Percentiles rank a stretch among this genome's conserved stretches.
Conservation (phyloP, 2,888 invertebrate species). For the Ectemnius lituratus region DNA sequence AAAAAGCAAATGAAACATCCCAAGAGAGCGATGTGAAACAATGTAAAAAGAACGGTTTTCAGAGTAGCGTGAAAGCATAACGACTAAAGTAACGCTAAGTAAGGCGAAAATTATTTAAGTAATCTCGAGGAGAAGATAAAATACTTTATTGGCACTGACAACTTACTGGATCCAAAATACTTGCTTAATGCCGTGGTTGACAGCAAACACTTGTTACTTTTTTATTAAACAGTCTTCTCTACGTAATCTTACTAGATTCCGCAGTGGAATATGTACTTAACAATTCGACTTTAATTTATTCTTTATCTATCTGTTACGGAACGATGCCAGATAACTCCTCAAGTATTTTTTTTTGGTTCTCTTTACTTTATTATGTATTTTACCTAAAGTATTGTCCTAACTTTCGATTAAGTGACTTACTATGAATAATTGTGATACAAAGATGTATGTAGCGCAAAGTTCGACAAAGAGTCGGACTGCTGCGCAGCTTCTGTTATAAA, state of each 20-base stretch:
- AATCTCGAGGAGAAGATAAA: slow-evolving; percentile 33
- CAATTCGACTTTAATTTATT: slow-evolving; percentile 44
- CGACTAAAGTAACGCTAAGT: slow-evolving; percentile 31
- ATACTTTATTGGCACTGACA: slow-evolving; percentile 52
- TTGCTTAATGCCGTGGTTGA: slow-evolving; percentile 23
- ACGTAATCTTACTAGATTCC: slow-evolving; percentile 21
- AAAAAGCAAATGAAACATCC: slow-evolving; percentile 27
- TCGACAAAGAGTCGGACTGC: slow-evolving; percentile 23
- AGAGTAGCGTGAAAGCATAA: slow-evolving; percentile 56
- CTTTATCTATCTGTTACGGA: slow-evolving; percentile 37
- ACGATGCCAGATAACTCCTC: slow-evolving; percentile 35
- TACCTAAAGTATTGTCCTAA: slow-evolving; percentile 66
- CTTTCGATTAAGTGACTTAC: slow-evolving; percentile 47
- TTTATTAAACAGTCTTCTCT: slow-evolving; percentile 50
- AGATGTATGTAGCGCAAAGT: slow-evolving; percentile 36
- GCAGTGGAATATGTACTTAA: slow-evolving; percentile 43
- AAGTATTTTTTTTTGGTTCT: slow-evolving; percentile 52
- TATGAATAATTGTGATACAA: slow-evolving; percentile 65
- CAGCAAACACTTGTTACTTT: slow-evolving; percentile 41
- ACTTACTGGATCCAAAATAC: slow-evolving; percentile 36
- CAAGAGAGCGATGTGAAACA: slow-evolving; percentile 18
- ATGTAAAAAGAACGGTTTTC: slow-evolving; percentile 36
- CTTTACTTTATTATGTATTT: slow-evolving; percentile 54
- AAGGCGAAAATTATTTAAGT: slow-evolving; percentile 43
- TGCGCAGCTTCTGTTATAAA: slow-evolving; percentile 29